Evolutionary conservation across 2,797 vertebrate genomes (phyloP), one percentile per base, ranked within the genome.

Genomic region (Mus minutoides): DNA sequence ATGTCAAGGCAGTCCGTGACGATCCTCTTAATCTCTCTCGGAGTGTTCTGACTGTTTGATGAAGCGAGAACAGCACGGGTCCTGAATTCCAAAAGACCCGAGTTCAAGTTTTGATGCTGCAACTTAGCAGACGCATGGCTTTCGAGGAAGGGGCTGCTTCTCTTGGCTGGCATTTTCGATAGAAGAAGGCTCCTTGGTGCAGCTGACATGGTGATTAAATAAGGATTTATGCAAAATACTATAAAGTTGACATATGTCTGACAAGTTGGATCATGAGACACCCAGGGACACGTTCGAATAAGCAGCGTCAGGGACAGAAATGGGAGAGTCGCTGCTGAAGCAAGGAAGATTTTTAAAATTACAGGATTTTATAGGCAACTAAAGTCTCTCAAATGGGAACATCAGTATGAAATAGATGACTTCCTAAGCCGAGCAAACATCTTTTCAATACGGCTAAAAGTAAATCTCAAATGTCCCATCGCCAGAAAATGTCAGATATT

Each of bases 1-100:
- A 97, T 91, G 92, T 92, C 96, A 97, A 80, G 89, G 10, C 82
- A 91, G 7, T 88, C 77, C 64, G 29, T 46, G 62, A 86, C 13
- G 67, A 96, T 88, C 90, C 86, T 79, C 67, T 87, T 93, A 75
- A 91, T 96, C 88, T 91, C 24, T 34, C 31, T 54, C 56, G 0
- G 31, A 62, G 62, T 13, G 10, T n/a, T 71, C 43, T 9, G 58
- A 67, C 34, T 94, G 22, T 77, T 37, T 56, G 37, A 94, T 12
- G 77, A 60, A 2, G 21, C 9, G 46, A 46, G 4, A 22, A 19
- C 40, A 49, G 17, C 21, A 21, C 2, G 3, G 46, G 29, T 10
- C 91, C 64, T 89, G 75, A 78, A 85, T 93, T 77, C 75, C 64
- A 26, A 92, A 7, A 94, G 79, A 46, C 16, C 62, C 21, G 93